Evolutionary conservation across 2,113 vertebrate species (phyloP), one percentile per base, ranked within the genome.

Genomic region (Paramisgurnus dabryanus): DNA sequence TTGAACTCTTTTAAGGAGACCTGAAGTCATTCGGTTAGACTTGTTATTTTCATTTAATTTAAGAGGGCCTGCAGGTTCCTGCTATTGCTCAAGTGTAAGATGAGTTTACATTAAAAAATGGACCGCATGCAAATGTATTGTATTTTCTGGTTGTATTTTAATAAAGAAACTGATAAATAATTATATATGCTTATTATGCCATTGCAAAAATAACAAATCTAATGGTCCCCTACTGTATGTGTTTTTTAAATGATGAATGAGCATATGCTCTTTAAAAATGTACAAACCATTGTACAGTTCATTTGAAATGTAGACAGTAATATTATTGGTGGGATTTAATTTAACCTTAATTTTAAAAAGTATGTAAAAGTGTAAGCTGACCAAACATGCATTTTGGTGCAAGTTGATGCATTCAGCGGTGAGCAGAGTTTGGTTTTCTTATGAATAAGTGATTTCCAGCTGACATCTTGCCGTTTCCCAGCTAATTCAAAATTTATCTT

Each of bases 401-500:
- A 5, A 45, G 39, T 43, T 18, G 15, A 17, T 50, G 40, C 40
- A 57, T 71, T 74, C 27, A 74, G 71, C 13, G 11, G 5, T 27
- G n/a, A 22, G 10, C 40, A 73, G 71, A 74, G 39, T 55, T 74
- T 57, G 4, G 43, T 4, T 9, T 53, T 55, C 34, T 55, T 0
- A 77, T 49, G 7, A 76, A 27, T 72, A 6, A 40, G 11, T 58
- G 39, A 67, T 8, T 53, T 71, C 57, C 39, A 39, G 57, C 9
- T 13, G 11, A 50, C 45, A 18, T 49, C 67, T 41, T 27, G 15
- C 27, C 40, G 64, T 6, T 67, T n/a, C 67, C 7, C 7, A 77
- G 65, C 50, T 80, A 12, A 73, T 85, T n/a, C 17, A 80, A 78
- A 61, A 79, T 80, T 58, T 39, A 17, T 64, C 7, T 64, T 65